Base-by-base conservation (phyloP, 2,888 invertebrate genomes). In the Eristalinus aeneus region DNA sequence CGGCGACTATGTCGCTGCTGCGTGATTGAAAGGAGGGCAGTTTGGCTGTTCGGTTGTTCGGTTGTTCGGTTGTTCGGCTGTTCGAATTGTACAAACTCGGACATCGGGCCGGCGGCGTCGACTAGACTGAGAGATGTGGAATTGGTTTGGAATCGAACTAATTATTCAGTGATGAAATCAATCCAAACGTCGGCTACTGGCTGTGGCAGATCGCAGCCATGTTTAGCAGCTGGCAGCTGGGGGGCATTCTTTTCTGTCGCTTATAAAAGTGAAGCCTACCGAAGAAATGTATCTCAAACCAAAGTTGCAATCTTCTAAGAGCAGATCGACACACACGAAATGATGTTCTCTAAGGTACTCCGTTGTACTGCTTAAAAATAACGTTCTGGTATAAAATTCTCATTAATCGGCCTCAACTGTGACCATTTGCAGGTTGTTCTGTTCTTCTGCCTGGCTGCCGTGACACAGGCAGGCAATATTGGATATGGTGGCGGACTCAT, bases 261-360 rank as follows among this genome's bases (percentile, higher is more conserved):
- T 88, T 92, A 92, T 92, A 92, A 92, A 92, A 92, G 91, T 91
- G 89, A 90, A 91, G 89, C 89, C 89, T 89, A 88, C 88, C 90
- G 88, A 88, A 88, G 88, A 89, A 90, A 90, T 90, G 89, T 90
- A 91, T 91, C 91, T 92, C 92, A 92, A 91, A 92, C 84, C 90
- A 89, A 89, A 92, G 89, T 89, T 90, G 91, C 90, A 91, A 90
- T 91, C 90, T 91, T 90, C 90, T 89, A 89, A 90, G 92, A 89
- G 90, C 90, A 90, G 92, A 91, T 90, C 90, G 88, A 74, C 79
- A 78, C 56, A 46, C 46, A 23, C 88, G 88, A 88, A 79, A 88
- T 77, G 80, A 92, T 92, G 92, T 89, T 92, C 89, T 88, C 89
- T 88, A 90, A 92, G 92, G 92, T 92, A 89, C 39, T 75, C 58